Evolutionary conservation across 2,797 vertebrate genomes (phyloP), one percentile per base, ranked within the genome.

Genomic region (Heliangelus exortis): DNA sequence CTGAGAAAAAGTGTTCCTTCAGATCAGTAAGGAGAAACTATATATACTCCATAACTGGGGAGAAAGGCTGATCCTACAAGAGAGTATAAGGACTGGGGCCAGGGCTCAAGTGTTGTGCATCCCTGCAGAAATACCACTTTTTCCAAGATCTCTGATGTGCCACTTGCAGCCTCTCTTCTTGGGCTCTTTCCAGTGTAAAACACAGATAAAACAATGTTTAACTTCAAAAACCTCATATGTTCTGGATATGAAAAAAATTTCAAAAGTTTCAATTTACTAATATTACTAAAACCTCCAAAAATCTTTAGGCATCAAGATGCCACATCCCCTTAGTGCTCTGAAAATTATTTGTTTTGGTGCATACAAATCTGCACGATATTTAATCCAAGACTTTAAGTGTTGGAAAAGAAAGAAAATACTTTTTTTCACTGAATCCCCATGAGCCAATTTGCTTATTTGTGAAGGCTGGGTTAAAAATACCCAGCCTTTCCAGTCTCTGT

Each of bases 381-480:
- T 78, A 86, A 79, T 84, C 16, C 48, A 77, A 95, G 31, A 15
- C 29, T 74, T 61, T 67, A 71, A 69, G 59, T 63, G 45, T 22
- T 12, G 9, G 54, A 41, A 87, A 92, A 81, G 23, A 89, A 80
- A 73, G 12, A 78, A 86, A 81, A 41, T 8, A 26, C 8, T 79
- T 79, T 94, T 47, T 89, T 89, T 67, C 20, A 39, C 28, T 71
- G 45, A 74, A 67, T 3, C 21, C 11, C 29, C n/a, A 13, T n/a
- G 61, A 66, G 31, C 3, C 13, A 87, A 21, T 82, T 89, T 92
- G 66, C 19, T 31, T 87, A 0, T 89, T 94, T 95, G 48, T 62
- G 67, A 94, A 89, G 31, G 63, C 82, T 55, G 76, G 48, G 81
- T 83, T 92, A 77, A 95, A 94, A 91, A 90, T 79, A 69, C 26